Conservation (phyloP, 2,888 invertebrate species). For the Crematogaster levior region DNA sequence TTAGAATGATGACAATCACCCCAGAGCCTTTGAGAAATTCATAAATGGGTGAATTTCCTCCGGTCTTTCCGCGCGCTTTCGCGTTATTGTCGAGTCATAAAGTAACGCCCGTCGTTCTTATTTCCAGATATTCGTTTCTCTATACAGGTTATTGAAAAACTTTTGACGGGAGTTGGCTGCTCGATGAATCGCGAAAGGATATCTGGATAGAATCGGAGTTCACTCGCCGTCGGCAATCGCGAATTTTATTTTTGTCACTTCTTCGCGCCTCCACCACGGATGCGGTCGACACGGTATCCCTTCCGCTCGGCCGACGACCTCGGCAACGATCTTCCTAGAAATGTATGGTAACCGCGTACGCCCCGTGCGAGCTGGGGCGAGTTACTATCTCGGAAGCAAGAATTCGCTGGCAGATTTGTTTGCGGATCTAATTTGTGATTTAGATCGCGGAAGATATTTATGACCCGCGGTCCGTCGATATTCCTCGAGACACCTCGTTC, state of each 20-base stretch:
- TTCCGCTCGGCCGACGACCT: slow-evolving; percentile 31
- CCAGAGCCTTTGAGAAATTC: neutral
- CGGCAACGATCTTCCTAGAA: slow-evolving; percentile 60
- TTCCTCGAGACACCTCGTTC: slow-evolving; percentile 32
- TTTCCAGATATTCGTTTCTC: neutral
- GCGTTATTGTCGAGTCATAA: neutral
- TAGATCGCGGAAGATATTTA: slow-evolving; percentile 53
- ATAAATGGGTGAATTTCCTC: neutral
- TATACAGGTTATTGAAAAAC: neutral
- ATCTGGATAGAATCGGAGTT: neutral
- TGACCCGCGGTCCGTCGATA: slow-evolving; percentile 40
- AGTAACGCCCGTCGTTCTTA: neutral
- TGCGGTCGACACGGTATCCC: slow-evolving; percentile 4
- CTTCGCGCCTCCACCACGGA: neutral
- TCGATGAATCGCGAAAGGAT: neutral
- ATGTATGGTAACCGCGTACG: slow-evolving; percentile 60
- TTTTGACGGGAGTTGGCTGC: neutral
- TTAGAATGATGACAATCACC: neutral
- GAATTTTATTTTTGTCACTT: slow-evolving; percentile 6
- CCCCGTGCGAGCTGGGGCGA: neutral
- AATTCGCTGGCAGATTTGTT: slow-evolving; percentile 51
- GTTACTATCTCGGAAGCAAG: slow-evolving; percentile 41
- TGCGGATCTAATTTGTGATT: slow-evolving; percentile 53
- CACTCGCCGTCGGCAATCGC: neutral
- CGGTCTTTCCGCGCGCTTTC: neutral